Evolutionary conservation across 2,113 vertebrate genomes (phyloP).

Genomic region (Indicator maculatus): DNA sequence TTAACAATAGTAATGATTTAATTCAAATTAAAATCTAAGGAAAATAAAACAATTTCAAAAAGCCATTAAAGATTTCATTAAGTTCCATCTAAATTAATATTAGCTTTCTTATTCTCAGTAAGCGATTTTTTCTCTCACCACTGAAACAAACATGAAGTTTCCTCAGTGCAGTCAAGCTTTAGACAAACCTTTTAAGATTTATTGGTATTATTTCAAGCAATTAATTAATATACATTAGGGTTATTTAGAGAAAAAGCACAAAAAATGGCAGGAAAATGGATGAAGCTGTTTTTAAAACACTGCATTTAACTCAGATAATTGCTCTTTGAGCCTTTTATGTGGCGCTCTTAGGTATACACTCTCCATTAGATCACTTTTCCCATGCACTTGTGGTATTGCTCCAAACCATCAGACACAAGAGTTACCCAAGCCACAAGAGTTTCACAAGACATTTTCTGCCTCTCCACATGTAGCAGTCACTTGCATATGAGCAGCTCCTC

Average conservation of each 20-base stretch:
- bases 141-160: constrained; percentile 64
- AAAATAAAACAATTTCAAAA: constrained; percentile 73
- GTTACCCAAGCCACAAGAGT: not conserved
- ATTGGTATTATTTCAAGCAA: constrained; percentile 74
- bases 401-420: not conserved
- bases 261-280: constrained; percentile 63
- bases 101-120: constrained; percentile 61
- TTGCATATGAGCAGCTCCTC: not conserved
- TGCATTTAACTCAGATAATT: constrained; percentile 50
- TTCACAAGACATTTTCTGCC: not conserved
- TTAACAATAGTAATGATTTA: constrained; percentile 72
- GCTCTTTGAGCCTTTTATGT: constrained; percentile 42
- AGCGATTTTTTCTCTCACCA: constrained; percentile 15
- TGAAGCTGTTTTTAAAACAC: constrained; percentile 53
- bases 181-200: constrained; percentile 73
- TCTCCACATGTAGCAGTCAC: not conserved
- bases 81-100: constrained; percentile 70
- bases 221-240: constrained; percentile 73
- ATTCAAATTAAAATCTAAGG: constrained; percentile 70
- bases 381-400: not conserved
- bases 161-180: constrained; percentile 68
- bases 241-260: constrained; percentile 45
- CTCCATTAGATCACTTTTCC: constrained; percentile 15
- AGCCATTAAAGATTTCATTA: constrained; percentile 72
- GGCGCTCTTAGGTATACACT: not conserved